Evolutionary conservation across 2,888 invertebrate species (phyloP).

Genomic region (Auanema sp.): DNA sequence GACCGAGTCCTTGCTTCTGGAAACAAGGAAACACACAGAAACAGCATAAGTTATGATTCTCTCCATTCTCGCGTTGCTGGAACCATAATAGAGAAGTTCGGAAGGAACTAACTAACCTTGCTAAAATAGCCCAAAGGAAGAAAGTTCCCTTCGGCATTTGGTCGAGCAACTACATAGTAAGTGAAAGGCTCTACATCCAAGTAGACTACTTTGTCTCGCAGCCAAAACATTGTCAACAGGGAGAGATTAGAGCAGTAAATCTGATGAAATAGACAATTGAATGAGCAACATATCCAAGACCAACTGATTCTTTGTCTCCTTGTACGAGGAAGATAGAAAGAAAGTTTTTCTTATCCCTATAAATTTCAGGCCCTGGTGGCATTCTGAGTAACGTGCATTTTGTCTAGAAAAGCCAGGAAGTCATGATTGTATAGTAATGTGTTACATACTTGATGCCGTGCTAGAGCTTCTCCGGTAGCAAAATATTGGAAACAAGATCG

Average conservation of each 20-base stretch:
- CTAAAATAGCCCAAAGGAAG: background rate
- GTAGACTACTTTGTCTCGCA: background rate
- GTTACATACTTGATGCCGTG: background rate
- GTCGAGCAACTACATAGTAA: background rate
- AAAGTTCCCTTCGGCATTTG: background rate
- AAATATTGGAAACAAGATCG: background rate
- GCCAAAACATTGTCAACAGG: conserved; percentile 2
- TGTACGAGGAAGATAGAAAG: background rate
- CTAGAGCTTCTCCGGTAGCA: background rate
- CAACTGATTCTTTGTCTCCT: conserved; percentile 1
- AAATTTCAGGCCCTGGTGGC: background rate
- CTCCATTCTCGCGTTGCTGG: background rate
- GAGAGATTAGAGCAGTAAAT: conserved; percentile 1
- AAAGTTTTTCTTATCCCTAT: background rate
- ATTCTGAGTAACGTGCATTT: background rate
- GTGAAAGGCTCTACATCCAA: background rate
- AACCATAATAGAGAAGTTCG: background rate
- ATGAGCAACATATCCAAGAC: background rate
- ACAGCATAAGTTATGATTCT: background rate
- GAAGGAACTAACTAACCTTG: background rate
- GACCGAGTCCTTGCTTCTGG: background rate
- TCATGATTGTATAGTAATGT: background rate
- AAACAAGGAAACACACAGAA: background rate
- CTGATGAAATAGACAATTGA: background rate
- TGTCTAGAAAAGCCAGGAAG: background rate